phyloP scores from a whole-genome alignment of 2,797 vertebrate genomes.

The Phrynocephalus guinanensis region DNA sequence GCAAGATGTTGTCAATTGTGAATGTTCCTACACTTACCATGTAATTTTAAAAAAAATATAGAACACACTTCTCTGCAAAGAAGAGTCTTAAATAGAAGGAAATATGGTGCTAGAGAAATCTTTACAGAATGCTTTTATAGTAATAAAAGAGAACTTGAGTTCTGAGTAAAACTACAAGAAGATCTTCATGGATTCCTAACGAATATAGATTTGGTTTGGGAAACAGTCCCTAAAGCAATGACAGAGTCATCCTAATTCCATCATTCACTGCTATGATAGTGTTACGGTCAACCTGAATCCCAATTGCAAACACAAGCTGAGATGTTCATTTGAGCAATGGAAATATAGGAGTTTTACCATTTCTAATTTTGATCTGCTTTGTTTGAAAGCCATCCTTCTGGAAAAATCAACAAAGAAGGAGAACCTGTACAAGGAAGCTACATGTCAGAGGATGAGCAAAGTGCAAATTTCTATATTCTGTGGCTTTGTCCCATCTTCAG shows the following conservation, averaged over 20 bases:
- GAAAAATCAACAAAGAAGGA: constrained; percentile 14
- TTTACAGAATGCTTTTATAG: constrained; percentile 36
- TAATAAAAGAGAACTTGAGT: constrained; percentile 40
- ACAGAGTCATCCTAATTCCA: constrained; percentile 51
- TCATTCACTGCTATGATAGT: constrained; percentile 51
- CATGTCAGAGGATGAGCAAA: neutral
- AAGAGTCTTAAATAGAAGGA: constrained; percentile 43
- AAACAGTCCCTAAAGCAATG: constrained; percentile 54
- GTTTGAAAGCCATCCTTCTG: neutral
- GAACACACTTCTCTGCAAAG: neutral
- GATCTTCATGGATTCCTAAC: constrained; percentile 17
- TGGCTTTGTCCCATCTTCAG: no score
- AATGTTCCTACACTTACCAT: constrained; percentile 47
- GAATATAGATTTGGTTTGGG: constrained; percentile 56
- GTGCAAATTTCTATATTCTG: neutral
- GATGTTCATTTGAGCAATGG: constrained; percentile 25
- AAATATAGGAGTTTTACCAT: constrained; percentile 41
- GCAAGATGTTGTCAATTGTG: constrained; percentile 37
- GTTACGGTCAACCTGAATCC: constrained; percentile 64
- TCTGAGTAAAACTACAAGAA: constrained; percentile 43
- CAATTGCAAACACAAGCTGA: constrained; percentile 47
- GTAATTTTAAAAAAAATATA: neutral
- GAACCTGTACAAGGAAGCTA: neutral
- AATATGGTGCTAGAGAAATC: constrained; percentile 44
- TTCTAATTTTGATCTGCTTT: neutral